Evolutionary conservation across 1,140 invertebrate species (phyloP).

Genomic region (Zeugodacus cucurbitae): DNA sequence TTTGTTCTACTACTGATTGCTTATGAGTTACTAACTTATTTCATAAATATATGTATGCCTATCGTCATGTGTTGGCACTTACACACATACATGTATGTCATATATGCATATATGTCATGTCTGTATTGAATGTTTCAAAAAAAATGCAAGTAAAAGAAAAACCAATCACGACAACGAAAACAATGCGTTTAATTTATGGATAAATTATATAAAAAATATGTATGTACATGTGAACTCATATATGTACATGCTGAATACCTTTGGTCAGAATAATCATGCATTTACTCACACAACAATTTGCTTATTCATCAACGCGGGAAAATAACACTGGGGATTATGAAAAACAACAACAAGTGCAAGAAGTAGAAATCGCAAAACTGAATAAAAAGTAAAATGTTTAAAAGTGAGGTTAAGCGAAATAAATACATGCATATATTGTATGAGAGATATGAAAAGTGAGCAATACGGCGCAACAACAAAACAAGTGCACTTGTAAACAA

Average conservation of each 20-base stretch:
- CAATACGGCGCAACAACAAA: not conserved
- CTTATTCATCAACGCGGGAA: constrained; percentile 1
- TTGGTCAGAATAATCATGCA: not conserved
- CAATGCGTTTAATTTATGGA: constrained; percentile 23
- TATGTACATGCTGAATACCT: not conserved
- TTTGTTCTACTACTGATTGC: too few relatives aligned
- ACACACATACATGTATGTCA: not conserved
- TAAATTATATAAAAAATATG: constrained; percentile 31
- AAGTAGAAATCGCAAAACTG: not conserved
- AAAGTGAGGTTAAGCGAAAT: not conserved
- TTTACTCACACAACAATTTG: not conserved
- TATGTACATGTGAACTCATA: not conserved
- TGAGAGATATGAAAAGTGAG: not conserved
- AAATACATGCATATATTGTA: not conserved
- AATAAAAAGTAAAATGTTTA: not conserved
- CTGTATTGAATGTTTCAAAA: not conserved
- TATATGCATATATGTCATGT: not conserved
- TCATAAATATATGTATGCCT: not conserved
- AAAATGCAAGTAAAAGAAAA: not conserved
- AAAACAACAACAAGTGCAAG: not conserved
- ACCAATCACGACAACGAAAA: not conserved
- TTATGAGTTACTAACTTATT: too few relatives aligned
- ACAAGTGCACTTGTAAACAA: constrained; percentile 23
- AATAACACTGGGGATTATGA: constrained; percentile 14
- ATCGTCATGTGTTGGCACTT: not conserved